A percentile compares a stretch with the other conserved stretches of the same genome.
These are phyloP conservation scores for Aphaenogaster rudis DNA, from an alignment of 1,140 invertebrate genomes.

Conservation along the genomic window DNA sequence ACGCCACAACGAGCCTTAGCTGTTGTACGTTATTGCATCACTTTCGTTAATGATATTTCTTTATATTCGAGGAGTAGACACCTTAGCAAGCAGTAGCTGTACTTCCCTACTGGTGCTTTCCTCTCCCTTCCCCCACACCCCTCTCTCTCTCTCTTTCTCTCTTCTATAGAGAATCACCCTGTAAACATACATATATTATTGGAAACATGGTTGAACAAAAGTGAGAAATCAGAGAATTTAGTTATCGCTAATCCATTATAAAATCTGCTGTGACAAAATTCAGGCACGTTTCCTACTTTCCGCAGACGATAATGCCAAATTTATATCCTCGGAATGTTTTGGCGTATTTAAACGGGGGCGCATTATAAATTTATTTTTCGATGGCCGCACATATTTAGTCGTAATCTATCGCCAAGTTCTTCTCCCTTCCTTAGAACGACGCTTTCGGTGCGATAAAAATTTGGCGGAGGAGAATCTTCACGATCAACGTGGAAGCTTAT, in stretches of 20 bases:
- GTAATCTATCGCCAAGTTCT: conserved; percentile 1
- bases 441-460: not conserved
- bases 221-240: not conserved
- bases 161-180: not conserved
- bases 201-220: not conserved
- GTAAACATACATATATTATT: conserved; percentile 16
- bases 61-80: conserved; percentile 22
- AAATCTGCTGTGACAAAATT: not conserved
- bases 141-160: not conserved
- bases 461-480: not conserved
- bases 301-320: not conserved
- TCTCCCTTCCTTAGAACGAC: not conserved
- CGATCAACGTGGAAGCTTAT: not conserved
- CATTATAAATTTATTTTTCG: conserved; percentile 28
- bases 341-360: not conserved
- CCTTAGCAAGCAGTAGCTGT: conserved; percentile 33
- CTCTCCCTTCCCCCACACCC: not conserved
- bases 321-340: not conserved
- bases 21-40: conserved; percentile 64
- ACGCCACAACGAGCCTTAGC: conserved; percentile 71
- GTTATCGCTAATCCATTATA: not conserved
- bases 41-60: conserved; percentile 52
- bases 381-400: not conserved
- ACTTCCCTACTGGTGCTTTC: conserved; percentile 21
- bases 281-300: not conserved